Conservation (phyloP, 2,113 vertebrate species). For the Otolemur garnettii region DNA sequence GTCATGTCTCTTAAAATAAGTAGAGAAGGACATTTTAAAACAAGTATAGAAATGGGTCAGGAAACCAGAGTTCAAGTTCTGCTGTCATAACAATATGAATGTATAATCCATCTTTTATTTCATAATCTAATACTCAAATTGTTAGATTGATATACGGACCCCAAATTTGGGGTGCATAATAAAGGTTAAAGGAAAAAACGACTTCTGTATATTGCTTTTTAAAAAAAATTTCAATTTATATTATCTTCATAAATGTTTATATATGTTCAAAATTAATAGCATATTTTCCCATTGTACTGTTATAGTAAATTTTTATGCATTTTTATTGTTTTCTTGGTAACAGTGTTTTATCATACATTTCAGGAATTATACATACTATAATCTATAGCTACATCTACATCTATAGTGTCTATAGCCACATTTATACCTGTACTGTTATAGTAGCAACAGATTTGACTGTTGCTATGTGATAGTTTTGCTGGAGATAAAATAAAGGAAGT, state of each 20-base stretch:
- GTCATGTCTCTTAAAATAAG: background rate
- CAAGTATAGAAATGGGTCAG: background rate
- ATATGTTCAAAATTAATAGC: background rate
- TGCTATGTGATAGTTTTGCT: background rate
- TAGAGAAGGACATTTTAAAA: background rate
- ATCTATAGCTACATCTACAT: background rate
- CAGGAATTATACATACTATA: background rate
- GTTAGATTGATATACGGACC: background rate
- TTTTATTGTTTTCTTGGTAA: background rate
- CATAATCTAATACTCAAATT: background rate
- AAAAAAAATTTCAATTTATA: background rate
- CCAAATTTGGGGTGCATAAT: background rate
- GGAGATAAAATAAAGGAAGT: background rate
- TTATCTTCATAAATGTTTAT: constrained; percentile 1
- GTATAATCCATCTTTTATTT: background rate
- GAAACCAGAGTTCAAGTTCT: background rate
- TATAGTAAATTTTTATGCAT: background rate
- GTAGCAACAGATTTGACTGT: background rate
- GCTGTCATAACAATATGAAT: background rate
- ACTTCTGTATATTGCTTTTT: background rate
- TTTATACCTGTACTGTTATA: too few species aligned
- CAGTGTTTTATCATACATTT: constrained; percentile 4
- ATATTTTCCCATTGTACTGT: background rate
- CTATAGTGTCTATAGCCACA: background rate
- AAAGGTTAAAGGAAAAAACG: constrained; percentile 1